Evolutionary conservation across 2,797 vertebrate species (phyloP).

Genomic region (Oceanodroma leucorhoa): DNA sequence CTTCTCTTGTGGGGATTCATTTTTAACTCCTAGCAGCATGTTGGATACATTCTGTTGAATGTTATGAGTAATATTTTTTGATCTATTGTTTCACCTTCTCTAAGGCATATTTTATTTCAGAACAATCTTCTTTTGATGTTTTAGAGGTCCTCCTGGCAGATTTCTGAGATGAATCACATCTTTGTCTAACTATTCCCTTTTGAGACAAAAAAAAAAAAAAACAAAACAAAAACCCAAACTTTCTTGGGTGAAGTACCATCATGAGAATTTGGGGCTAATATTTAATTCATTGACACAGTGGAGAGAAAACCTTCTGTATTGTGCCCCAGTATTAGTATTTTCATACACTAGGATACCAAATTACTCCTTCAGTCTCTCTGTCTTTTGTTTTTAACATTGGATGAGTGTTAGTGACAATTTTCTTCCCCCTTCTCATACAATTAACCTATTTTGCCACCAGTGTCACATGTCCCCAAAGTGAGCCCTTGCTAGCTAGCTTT

Average conservation of each 20-base stretch:
- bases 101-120: conserved; percentile 4
- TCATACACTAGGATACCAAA: neutral
- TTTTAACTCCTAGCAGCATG: neutral
- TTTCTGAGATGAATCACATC: neutral
- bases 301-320: neutral
- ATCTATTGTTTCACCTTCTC: conserved; percentile 20
- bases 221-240: neutral
- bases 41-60: neutral
- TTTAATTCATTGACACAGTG: neutral
- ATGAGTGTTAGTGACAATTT: neutral
- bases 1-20: neutral
- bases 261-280: neutral
- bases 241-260: neutral
- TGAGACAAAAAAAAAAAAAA: neutral
- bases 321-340: neutral
- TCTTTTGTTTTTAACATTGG: neutral
- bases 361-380: neutral
- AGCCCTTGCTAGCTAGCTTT: neutral
- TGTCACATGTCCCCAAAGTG: neutral
- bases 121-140: neutral
- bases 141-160: neutral
- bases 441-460: neutral
- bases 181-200: neutral
- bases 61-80: conserved; percentile 1
- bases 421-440: neutral